Base-by-base conservation (phyloP, 2,797 vertebrate species). In the Lacerta viridis region DNA sequence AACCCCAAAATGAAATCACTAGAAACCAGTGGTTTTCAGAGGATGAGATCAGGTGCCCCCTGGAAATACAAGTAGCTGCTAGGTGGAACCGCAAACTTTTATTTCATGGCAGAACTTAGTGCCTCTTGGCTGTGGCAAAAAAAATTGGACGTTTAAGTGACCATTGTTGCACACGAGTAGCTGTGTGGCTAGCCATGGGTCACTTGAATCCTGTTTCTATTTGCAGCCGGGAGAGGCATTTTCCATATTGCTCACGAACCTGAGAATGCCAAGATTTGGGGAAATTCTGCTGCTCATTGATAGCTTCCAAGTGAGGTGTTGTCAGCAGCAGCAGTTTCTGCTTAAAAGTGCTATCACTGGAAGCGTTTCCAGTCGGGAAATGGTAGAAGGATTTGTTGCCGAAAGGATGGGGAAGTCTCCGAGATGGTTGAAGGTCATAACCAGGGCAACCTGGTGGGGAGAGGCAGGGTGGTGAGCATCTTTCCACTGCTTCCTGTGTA, bases 271-370 rank as follows among this genome's bases (percentile, higher is more conserved):
- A 69, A 59, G 11, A 46, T 39, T 69, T 61, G 64, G 46, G 50
- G 46, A 55, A 79, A 84, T 4, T 9, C 17, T 83, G 64, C 61
- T 91, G 7, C 43, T 87, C 13, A 85, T 13, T 77, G 59, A 29
- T 71, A 7, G 46, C 17, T 59, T 39, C 50, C 15, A 68, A n/a
- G 11, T 4, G 25, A 74, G 39, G 5, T 0, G 0, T 41, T 89
- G 82, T 41, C 83, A 69, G 80, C 25, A 89, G 25, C 39, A 72
- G 15, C 5, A 39, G 17, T 74, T 39, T 74, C 61, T 64, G 23
- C 61, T 64, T 64, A 64, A 5, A 64, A 64, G 61, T 23, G 3
- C 15, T 77, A 0, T 1, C 0, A 0, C 29, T 55, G 0, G 0
- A 46, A 66, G 71, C 41, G 43, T 78, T 71, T 82, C 25, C 78